Percentiles rank a stretch among this genome's conserved stretches.
Evolutionary conservation across 1,140 invertebrate species (phyloP).

Genomic region (Listronotus bonariensis): DNA sequence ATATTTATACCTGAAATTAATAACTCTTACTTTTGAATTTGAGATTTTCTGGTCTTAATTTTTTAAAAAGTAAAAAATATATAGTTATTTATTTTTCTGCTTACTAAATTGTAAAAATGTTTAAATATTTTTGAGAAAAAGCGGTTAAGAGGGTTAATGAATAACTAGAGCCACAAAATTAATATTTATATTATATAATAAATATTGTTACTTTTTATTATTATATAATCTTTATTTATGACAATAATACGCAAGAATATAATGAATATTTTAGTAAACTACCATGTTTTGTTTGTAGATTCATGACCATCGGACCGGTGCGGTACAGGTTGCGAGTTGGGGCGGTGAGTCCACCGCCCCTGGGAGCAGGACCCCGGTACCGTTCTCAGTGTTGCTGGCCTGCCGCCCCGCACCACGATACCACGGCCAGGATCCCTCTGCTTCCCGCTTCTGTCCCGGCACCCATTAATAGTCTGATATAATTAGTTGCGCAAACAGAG

Average conservation of each 20-base stretch:
- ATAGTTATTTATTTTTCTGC: too few species aligned
- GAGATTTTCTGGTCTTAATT: too few species aligned
- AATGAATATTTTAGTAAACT: neutral
- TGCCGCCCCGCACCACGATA: slow-evolving; percentile 46
- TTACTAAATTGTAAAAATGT: too few species aligned
- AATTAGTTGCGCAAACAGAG: slow-evolving; percentile 56
- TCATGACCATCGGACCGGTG: slow-evolving; percentile 63
- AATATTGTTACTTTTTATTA: too few species aligned
- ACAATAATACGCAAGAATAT: neutral
- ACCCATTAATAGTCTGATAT: slow-evolving; percentile 56
- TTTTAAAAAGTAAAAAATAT: too few species aligned
- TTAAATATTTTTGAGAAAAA: too few species aligned
- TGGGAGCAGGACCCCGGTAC: slow-evolving; percentile 53
- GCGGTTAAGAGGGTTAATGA: too few species aligned
- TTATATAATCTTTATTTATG: too few species aligned
- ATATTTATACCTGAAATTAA: too few species aligned
- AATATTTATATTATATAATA: too few species aligned
- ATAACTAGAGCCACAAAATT: too few species aligned
- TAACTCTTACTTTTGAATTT: too few species aligned
- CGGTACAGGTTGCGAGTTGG: slow-evolving; percentile 63
- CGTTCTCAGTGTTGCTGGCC: slow-evolving; percentile 53
- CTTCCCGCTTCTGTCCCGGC: slow-evolving; percentile 39
- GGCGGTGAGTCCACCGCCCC: slow-evolving; percentile 54
- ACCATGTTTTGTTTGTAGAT: slow-evolving; percentile 49
- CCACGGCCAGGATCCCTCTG: slow-evolving; percentile 51